Evolutionary conservation across 2,113 vertebrate species (phyloP), one percentile per base, ranked within the genome.

Genomic region (Glaucomys volans): DNA sequence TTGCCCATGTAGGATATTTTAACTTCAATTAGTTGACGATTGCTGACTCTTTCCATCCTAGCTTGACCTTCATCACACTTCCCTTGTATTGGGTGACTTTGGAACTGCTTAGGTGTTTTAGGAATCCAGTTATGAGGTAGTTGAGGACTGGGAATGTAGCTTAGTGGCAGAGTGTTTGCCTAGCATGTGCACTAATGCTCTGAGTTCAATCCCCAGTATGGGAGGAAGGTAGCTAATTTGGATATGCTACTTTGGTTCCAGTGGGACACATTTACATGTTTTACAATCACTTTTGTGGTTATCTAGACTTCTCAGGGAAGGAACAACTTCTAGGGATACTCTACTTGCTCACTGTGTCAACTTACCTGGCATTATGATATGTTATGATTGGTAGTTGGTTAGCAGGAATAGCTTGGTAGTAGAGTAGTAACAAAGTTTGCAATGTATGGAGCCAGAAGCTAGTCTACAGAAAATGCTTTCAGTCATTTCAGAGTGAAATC

Each of bases 1-100:
- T 91, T 88, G 24, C 32, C 57, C 32, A 52, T 76, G 57, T 81
- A 76, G 88, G 37, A 66, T 47, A 94, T 71, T 88, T 88, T 85
- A 47, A 64, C 28, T 69, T 20, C 26, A 35, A 50, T 47, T 18
- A 74, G 14, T n/a, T 47, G 37, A 88, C 59, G 77, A 75, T 22
- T 42, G 57, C 54, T 85, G 2, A 50, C 18, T 74, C 52, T 93
- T 93, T 95, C 13, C 22, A 57, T 87, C 59, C n/a, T 84, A 66
- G 30, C 54, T 84, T 91, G 88, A 42, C 44, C 24, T 95, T 67
- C 35, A 32, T 30, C 64, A 57, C 3, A 50, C 5, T 67, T 40
- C 20, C 17, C 32, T 93, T 83, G 69, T 32, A 5, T 50, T 72
- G 87, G 44, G n/a, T 81, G 50, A 54, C 37, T 94, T 89, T 62